A percentile compares a stretch with the other conserved stretches of the same genome.
phyloP scores from a whole-genome alignment of 2,113 vertebrate genomes.

The Uropsilus gracilis region DNA sequence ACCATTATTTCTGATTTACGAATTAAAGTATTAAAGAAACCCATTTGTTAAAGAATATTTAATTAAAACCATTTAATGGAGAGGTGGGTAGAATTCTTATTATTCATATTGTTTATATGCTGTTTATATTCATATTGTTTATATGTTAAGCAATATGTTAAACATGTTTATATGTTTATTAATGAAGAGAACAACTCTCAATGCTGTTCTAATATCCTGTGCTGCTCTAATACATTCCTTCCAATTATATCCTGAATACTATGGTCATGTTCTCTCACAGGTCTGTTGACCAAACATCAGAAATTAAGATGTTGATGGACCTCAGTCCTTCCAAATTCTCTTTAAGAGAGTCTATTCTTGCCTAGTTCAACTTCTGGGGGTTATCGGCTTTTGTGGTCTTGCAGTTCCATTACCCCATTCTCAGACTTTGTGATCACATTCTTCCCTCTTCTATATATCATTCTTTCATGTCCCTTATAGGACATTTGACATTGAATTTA shows the following conservation, averaged over 20 bases:
- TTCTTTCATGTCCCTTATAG: not conserved
- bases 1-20: conserved; percentile 5
- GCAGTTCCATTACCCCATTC: accelerated
- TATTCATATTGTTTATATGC: not conserved
- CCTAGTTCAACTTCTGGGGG: not conserved
- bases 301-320: not conserved
- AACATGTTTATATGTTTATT: no score
- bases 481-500: not conserved
- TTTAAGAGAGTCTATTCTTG: not conserved
- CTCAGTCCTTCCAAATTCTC: accelerated
- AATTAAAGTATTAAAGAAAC: no score
- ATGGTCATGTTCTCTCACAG: not conserved
- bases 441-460: not conserved
- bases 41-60: not conserved
- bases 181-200: not conserved
- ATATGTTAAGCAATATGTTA: no score
- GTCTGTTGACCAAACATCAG: not conserved
- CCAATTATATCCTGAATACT: not conserved
- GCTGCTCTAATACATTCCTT: not conserved
- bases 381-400: not conserved
- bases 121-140: not conserved
- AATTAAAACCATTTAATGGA: not conserved
- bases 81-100: not conserved
- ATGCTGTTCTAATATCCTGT: not conserved
- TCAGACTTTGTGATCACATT: not conserved